Conservation (phyloP, 2,888 invertebrate genomes). For the Cremastobaeus sp. region DNA sequence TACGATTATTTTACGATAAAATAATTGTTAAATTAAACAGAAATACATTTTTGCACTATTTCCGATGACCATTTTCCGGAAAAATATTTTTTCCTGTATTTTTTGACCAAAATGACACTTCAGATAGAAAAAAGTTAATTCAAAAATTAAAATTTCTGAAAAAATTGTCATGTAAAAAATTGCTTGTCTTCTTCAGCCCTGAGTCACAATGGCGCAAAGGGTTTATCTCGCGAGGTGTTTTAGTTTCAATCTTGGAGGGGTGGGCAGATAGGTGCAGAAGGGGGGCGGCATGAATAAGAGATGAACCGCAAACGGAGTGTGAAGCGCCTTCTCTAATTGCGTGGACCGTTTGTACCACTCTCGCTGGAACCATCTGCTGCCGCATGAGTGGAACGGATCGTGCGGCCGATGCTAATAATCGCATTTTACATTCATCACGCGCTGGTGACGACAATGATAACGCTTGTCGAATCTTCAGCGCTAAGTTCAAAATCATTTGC, state of each 20-base stretch:
- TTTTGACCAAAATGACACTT: no score
- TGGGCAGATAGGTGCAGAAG: constrained; percentile 34
- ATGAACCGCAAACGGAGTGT: constrained; percentile 73
- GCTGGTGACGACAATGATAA: constrained; percentile 55
- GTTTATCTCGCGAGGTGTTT: constrained; percentile 65
- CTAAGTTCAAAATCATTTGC: constrained; percentile 27
- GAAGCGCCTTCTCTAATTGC: constrained; percentile 77
- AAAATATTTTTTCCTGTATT: no score
- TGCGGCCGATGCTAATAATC: constrained; percentile 65
- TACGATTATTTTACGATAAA: no score
- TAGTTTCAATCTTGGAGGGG: constrained; percentile 73
- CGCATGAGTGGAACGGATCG: constrained; percentile 58
- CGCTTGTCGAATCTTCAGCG: constrained; percentile 44
- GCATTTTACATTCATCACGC: constrained; percentile 68
- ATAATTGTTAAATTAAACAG: no score
- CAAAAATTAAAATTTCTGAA: no score
- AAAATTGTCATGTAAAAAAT: no score
- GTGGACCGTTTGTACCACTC: constrained; percentile 74
- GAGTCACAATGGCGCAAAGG: no score
- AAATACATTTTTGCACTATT: no score
- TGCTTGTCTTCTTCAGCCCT: constrained; percentile 13
- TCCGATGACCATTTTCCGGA: no score
- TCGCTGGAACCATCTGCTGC: constrained; percentile 62
- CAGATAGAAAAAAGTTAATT: no score
- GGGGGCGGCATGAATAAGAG: constrained; percentile 74